Evolutionary conservation across 53 echinoderm and acorn worm genomes (phyloP).

Genomic region (Echinarachnius parma): DNA sequence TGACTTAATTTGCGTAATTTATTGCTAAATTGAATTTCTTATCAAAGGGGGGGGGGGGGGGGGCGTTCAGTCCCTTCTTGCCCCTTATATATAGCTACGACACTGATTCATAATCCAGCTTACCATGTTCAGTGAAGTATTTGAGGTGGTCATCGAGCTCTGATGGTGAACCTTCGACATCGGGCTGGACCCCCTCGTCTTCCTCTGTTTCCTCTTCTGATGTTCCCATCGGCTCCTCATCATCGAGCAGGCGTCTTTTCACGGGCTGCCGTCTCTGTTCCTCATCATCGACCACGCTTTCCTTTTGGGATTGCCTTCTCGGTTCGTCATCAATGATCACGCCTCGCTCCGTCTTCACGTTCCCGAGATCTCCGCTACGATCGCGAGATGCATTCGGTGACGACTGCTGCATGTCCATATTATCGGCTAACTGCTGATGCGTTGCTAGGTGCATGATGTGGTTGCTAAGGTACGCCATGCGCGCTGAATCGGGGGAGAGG

Average conservation of each 20-base stretch:
- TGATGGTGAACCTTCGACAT: background rate
- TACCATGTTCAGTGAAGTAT: no score
- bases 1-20: no score
- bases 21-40: no score
- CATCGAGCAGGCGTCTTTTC: no score
- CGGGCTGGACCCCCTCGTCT: background rate
- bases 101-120: no score
- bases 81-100: no score
- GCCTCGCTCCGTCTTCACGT: background rate
- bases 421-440: slow-evolving; percentile 9
- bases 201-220: no score
- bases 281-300: background rate
- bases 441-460: slow-evolving; percentile 22
- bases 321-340: background rate
- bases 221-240: no score
- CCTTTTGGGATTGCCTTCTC: background rate
- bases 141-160: no score
- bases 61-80: no score
- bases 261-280: no score
- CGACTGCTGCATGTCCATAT: slow-evolving; percentile 10
- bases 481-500: background rate
- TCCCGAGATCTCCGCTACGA: background rate
- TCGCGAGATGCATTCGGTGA: background rate
- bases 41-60: no score
- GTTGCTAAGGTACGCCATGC: slow-evolving; percentile 35